Evolutionary conservation across 2,888 invertebrate species (phyloP), one percentile per base, ranked within the genome.

Genomic region (Agrotis puta): DNA sequence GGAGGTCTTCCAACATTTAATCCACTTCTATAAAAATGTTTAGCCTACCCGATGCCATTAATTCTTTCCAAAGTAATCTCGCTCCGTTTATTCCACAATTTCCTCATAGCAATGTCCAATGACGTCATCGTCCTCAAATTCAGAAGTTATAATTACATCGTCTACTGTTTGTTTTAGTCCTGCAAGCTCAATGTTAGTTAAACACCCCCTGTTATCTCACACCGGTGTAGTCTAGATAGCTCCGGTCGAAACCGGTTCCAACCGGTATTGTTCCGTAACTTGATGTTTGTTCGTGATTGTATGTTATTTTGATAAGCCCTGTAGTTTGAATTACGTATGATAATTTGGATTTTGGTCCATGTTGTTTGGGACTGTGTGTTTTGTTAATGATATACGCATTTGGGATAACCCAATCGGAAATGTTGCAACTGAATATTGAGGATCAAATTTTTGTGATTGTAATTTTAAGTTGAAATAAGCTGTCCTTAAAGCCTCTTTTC

Each of bases 301-400:
- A 79, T 74, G 84, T 81, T 84, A 75, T 79, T 85, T 74, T 85
- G 84, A 84, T 84, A 85, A 83, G 79, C 75, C 74, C 54, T 67
- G 72, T 79, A 83, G 79, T 84, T 85, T 81, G 81, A 83, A 85
- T 85, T 85, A 85, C 77, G 84, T 75, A 83, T 84, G 84, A 79
- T 85, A 84, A 85, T 84, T 79, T 84, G 77, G 76, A 83, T 78
- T 83, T 85, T 57, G 68, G 79, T 51, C 56, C 20, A 62, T 53
- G 54, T 80, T 74, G 77, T 84, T 82, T 73, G 77, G 72, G 63
- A 57, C 33, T 82, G 69, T 78, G 48, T 84, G 62, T 70, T 81
- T 80, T 81, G 81, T 70, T 76, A 78, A 84, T 82, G 68, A 82
- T 78, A 79, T 73, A 50, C 64, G 72, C 48, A 67, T 65, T 70